phyloP scores from a whole-genome alignment of 2,888 invertebrate genomes.

The Alloscopus bannaensis region DNA sequence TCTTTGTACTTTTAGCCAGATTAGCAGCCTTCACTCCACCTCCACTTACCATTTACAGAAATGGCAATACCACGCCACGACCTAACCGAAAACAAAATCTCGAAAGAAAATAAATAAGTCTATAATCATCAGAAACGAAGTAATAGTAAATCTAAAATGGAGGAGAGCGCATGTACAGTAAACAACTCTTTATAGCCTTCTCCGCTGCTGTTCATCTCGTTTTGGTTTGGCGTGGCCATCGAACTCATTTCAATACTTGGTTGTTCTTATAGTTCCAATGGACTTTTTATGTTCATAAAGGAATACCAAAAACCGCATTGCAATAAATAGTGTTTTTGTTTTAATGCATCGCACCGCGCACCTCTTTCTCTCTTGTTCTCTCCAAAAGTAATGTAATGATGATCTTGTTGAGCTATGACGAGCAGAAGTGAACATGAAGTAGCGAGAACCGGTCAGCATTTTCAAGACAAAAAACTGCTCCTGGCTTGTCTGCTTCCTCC shows the following conservation, averaged over 20 bases:
- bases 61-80: conserved; percentile 29
- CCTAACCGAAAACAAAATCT: not conserved
- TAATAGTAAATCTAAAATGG: conserved; percentile 5
- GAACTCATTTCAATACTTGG: conserved; percentile 27
- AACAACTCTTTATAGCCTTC: not conserved
- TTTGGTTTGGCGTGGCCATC: conserved; percentile 22
- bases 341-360: not conserved
- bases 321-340: conserved; percentile 18
- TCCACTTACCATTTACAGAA: conserved; percentile 14
- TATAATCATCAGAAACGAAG: conserved; percentile 23
- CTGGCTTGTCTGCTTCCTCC: conserved; percentile 11
- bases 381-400: not conserved
- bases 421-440: conserved; percentile 13
- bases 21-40: not conserved
- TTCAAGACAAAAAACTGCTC: conserved; percentile 18
- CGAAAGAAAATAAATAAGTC: conserved; percentile 29
- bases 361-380: too few species aligned
- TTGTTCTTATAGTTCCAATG: not conserved
- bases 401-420: conserved; percentile 17
- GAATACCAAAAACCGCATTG: not conserved
- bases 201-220: not conserved
- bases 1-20: not conserved
- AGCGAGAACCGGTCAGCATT: conserved; percentile 25
- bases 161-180: not conserved
- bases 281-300: too few species aligned